Conservation (phyloP, 2,797 vertebrate species). For the Serranus cabrilla region DNA sequence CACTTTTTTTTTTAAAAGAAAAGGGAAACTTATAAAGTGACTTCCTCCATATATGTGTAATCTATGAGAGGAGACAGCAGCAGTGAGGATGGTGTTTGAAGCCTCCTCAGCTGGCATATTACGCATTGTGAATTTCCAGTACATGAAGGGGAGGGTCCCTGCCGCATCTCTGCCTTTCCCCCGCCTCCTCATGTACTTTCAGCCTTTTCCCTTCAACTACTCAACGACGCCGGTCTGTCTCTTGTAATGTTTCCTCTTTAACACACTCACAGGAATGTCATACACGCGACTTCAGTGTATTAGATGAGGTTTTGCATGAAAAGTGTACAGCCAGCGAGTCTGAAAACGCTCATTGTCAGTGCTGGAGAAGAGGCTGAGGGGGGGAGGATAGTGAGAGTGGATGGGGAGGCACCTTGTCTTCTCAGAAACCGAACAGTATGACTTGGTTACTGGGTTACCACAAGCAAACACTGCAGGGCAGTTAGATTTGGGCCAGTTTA, state of each 20-base stretch:
- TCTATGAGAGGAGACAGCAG: constrained; percentile 13
- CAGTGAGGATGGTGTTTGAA: constrained; percentile 17
- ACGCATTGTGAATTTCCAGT: constrained; percentile 76
- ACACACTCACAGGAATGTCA: constrained; percentile 37
- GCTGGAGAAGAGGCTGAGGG: not conserved
- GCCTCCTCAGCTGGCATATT: constrained; percentile 42
- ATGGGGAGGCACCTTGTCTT: constrained; percentile 72
- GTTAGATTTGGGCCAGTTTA: constrained; percentile 32
- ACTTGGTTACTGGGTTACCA: constrained; percentile 60
- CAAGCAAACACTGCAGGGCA: constrained; percentile 40
- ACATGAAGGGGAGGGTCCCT: constrained; percentile 60
- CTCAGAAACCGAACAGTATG: constrained; percentile 64
- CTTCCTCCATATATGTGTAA: constrained; percentile 29
- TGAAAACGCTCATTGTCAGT: not conserved
- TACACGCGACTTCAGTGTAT: not conserved
- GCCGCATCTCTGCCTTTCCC: constrained; percentile 62
- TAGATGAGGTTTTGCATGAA: constrained; percentile 7
- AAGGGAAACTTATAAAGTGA: constrained; percentile 35
- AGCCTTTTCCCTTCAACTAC: constrained; percentile 59
- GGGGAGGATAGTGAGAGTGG: constrained; percentile 18
- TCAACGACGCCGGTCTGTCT: constrained; percentile 13
- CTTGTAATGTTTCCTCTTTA: constrained; percentile 41
- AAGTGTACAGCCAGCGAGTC: not conserved
- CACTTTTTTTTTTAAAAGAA: constrained; percentile 14
- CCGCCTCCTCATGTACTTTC: constrained; percentile 74